Evolutionary conservation across 2,113 vertebrate species (phyloP).

Genomic region (Balaeniceps rex): DNA sequence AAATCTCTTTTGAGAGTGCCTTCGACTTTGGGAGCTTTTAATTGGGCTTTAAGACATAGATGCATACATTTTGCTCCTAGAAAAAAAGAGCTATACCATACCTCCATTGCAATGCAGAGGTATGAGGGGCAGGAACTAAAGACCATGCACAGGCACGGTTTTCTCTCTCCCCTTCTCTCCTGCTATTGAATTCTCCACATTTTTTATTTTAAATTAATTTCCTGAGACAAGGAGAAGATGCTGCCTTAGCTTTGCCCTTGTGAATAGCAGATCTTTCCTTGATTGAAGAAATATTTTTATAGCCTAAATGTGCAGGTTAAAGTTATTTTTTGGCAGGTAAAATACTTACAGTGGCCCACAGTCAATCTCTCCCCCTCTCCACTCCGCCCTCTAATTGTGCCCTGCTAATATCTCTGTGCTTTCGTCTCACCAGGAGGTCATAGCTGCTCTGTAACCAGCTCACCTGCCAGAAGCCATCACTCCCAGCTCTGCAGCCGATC

Average conservation of each 20-base stretch:
- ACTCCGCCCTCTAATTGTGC: background rate
- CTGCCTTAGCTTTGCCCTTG: conserved; percentile 52
- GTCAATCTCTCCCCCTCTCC: background rate
- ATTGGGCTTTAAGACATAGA: background rate
- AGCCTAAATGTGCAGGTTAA: conserved; percentile 18
- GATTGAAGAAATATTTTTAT: conserved; percentile 54
- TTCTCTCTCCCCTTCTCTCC: background rate
- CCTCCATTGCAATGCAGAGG: background rate
- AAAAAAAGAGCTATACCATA: background rate
- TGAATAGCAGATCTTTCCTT: background rate
- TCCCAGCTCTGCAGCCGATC: background rate
- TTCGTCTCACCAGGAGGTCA: background rate
- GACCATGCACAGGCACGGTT: background rate
- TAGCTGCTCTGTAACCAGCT: background rate
- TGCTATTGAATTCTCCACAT: background rate
- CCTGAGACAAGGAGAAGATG: background rate
- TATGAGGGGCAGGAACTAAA: background rate
- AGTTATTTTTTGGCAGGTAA: conserved; percentile 11
- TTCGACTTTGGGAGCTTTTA: background rate
- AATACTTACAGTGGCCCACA: background rate
- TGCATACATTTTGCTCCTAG: background rate
- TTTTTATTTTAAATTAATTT: conserved; percentile 56
- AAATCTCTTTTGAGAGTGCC: background rate
- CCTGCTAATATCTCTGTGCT: background rate
- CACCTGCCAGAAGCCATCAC: background rate